Conservation (phyloP, 2,888 invertebrate genomes). For the Stenotaenia linearis region DNA sequence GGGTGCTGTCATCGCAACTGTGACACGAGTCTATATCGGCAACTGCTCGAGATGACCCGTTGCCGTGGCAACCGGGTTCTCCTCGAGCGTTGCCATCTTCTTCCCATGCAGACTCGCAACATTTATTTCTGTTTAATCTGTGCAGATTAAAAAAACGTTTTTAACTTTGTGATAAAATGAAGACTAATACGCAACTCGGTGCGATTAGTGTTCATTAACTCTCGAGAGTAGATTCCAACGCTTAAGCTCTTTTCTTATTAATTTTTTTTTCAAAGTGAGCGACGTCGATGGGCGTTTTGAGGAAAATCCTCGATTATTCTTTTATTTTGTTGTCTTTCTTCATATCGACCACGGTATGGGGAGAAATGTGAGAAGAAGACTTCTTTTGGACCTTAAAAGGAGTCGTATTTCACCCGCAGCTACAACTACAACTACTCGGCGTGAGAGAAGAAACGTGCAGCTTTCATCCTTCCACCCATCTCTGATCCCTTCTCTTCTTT, state of each 20-base stretch:
- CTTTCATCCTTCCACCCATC: not conserved
- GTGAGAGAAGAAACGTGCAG: slow-evolving; percentile 17
- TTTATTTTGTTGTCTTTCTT: slow-evolving; percentile 3
- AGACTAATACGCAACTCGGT: not conserved
- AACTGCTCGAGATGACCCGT: not conserved
- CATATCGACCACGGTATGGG: not conserved
- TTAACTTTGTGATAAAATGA: not conserved
- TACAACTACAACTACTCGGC: not conserved
- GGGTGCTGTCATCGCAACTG: not conserved
- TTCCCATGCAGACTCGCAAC: too few species aligned
- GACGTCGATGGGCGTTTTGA: too few species aligned
- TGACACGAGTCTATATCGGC: not conserved
- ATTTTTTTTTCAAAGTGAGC: too few species aligned
- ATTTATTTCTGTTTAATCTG: slow-evolving; percentile 1
- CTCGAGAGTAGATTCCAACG: too few species aligned
- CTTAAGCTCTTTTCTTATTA: too few species aligned
- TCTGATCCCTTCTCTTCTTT: not conserved
- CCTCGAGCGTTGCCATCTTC: not conserved
- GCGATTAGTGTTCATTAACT: too few species aligned
- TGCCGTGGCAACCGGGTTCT: not conserved
- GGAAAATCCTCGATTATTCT: not conserved
- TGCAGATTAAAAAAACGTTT: not conserved
- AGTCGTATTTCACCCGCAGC: slow-evolving; percentile 24
- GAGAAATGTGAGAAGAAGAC: slow-evolving; percentile 16
- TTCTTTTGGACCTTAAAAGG: slow-evolving; percentile 26